Conservation (phyloP, 2,113 vertebrate species). For the Entosphenus tridentatus region DNA sequence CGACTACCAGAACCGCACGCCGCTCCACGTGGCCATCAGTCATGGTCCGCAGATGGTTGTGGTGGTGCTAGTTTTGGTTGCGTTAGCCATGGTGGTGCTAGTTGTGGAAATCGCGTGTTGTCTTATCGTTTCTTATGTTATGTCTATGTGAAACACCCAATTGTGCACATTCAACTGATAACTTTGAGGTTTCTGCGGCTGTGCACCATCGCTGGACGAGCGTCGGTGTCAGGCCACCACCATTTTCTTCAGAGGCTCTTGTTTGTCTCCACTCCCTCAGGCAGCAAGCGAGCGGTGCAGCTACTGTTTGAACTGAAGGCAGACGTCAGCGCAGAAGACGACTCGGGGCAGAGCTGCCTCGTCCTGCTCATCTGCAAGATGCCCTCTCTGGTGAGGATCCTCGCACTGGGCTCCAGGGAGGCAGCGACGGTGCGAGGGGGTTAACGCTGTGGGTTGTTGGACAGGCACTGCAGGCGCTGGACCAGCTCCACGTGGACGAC, state of each 20-base stretch:
- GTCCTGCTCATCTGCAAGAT: conserved; percentile 23
- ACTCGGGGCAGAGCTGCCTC: conserved; percentile 25
- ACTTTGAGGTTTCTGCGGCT: no score
- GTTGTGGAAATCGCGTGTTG: no score
- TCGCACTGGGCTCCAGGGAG: no score
- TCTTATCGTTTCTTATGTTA: no score
- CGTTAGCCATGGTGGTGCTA: no score
- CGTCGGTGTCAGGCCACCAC: no score
- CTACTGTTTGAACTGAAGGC: conserved; percentile 21
- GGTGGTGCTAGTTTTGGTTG: no score
- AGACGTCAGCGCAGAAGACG: conserved; percentile 19
- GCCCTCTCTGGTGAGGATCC: conserved; percentile 20
- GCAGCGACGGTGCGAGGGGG: background rate
- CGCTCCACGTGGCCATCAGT: conserved; percentile 23
- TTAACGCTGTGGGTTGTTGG: conserved; percentile 4
- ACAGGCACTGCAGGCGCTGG: conserved; percentile 23
- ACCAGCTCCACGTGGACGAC: conserved; percentile 24
- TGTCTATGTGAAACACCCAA: no score
- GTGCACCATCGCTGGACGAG: no score
- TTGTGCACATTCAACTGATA: no score
- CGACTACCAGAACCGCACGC: conserved; percentile 22
- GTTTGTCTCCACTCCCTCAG: conserved; percentile 12
- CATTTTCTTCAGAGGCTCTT: background rate
- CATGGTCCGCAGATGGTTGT: conserved; percentile 13
- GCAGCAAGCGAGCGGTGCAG: conserved; percentile 18